A percentile compares a stretch with the other conserved stretches of the same genome.
phyloP scores from a whole-genome alignment of 2,888 invertebrate genomes.

The Luperina nickerlii region DNA sequence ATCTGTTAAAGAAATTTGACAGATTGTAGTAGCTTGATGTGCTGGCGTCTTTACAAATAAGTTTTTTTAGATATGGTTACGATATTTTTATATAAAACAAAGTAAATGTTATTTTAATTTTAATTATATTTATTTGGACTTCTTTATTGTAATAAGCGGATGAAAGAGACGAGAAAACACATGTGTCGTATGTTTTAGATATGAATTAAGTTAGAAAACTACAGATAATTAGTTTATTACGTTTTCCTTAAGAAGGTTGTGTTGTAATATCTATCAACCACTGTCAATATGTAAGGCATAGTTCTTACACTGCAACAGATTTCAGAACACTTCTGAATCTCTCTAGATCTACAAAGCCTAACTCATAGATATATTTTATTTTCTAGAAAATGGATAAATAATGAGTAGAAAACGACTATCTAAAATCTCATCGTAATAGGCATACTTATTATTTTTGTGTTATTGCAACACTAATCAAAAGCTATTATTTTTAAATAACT shows the following conservation, averaged over 20 bases:
- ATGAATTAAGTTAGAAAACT: constrained; percentile 34
- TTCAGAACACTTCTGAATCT: too few relatives aligned
- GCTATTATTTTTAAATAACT: not conserved
- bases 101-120: constrained; percentile 51
- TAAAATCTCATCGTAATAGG: constrained; percentile 30
- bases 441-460: constrained; percentile 12
- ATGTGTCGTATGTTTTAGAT: constrained; percentile 33
- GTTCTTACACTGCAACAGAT: too few relatives aligned
- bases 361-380: not conserved
- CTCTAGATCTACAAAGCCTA: not conserved
- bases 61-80: constrained; percentile 40
- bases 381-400: not conserved
- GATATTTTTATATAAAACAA: constrained; percentile 39
- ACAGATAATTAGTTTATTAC: constrained; percentile 34
- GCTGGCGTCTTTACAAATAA: too few relatives aligned
- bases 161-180: constrained; percentile 41
- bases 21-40: too few relatives aligned
- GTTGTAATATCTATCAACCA: constrained; percentile 40
- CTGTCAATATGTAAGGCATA: too few relatives aligned
- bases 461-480: constrained; percentile 25
- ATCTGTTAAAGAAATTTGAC: too few relatives aligned
- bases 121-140: constrained; percentile 48
- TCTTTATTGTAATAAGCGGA: constrained; percentile 36
- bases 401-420: constrained; percentile 13
- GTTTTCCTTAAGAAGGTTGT: constrained; percentile 52